Percentiles rank a stretch among this genome's conserved stretches.
Conservation (phyloP, 2,113 vertebrate genomes). For the Seriola dumerili region DNA sequence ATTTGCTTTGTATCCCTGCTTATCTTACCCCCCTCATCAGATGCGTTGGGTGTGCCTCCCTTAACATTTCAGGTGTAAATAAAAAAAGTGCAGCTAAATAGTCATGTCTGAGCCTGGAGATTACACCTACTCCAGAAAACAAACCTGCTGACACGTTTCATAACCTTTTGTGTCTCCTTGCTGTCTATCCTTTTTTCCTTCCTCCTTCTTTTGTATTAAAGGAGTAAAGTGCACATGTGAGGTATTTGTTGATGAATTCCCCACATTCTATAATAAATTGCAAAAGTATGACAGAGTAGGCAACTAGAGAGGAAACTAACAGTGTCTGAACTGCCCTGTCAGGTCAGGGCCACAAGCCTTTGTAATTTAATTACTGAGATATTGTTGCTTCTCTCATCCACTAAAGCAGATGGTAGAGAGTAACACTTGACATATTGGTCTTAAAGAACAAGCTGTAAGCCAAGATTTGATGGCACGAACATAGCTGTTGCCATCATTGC, state of each 20-base stretch:
- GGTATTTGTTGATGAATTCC: slow-evolving; percentile 1
- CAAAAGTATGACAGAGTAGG: not conserved
- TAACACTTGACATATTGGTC: slow-evolving; percentile 44
- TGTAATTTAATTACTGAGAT: slow-evolving; percentile 31
- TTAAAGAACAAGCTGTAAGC: slow-evolving; percentile 49
- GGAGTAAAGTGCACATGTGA: not conserved
- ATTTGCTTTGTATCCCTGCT: slow-evolving; percentile 26
- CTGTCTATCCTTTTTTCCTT: not conserved
- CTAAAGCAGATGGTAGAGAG: slow-evolving; percentile 45
- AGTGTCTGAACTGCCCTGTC: not conserved
- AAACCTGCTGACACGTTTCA: slow-evolving; percentile 35
- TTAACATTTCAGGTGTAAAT: slow-evolving; percentile 21
- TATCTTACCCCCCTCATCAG: slow-evolving; percentile 26
- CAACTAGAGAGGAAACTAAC: not conserved
- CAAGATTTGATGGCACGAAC: slow-evolving; percentile 33
- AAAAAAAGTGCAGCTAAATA: slow-evolving; percentile 68
- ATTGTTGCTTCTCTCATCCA: slow-evolving; percentile 1
- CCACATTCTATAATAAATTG: slow-evolving; percentile 2
- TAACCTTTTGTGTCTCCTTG: slow-evolving; percentile 21
- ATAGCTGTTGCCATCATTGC: slow-evolving; percentile 27
- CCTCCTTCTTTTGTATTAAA: not conserved
- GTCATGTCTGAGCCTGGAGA: slow-evolving; percentile 70
- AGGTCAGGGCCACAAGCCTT: slow-evolving; percentile 14
- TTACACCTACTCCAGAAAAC: slow-evolving; percentile 45
- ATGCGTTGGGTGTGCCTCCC: slow-evolving; percentile 20